Percentiles rank a stretch among this genome's conserved stretches.
phyloP scores from a whole-genome alignment of 2,113 vertebrate species.

The Spermophilus dauricus region DNA sequence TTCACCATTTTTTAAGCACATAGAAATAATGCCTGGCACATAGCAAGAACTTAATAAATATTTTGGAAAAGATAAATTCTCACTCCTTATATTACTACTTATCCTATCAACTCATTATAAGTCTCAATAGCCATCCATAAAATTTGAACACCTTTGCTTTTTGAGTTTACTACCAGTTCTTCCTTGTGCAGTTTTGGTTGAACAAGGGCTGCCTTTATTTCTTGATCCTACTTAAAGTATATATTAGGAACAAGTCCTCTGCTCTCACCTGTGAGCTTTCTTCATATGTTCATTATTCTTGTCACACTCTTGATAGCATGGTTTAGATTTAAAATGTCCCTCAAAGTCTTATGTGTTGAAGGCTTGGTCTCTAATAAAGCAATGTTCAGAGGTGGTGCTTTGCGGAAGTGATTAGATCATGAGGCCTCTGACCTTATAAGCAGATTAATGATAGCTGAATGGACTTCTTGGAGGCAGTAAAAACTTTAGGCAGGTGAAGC shows the following conservation, averaged over 20 bases:
- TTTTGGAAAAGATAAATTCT: not conserved
- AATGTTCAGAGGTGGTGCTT: no score
- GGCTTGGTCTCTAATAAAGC: no score
- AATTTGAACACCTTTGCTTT: not conserved
- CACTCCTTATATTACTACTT: slow-evolving; percentile 10
- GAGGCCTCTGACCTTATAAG: no score
- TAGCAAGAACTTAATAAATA: not conserved
- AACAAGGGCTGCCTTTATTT: not conserved
- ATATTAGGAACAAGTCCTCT: not conserved
- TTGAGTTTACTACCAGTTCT: not conserved
- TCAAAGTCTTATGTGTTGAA: no score
- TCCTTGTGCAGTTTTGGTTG: not conserved
- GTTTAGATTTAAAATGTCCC: no score
- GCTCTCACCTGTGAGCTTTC: not conserved
- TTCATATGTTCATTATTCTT: not conserved
- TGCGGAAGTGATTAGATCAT: no score
- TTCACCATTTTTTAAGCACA: not conserved
- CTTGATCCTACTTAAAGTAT: not conserved
- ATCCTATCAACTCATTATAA: not conserved
- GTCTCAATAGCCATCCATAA: not conserved
- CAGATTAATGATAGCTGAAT: no score
- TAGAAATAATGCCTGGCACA: not conserved
- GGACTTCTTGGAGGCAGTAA: no score
- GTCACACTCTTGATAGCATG: not conserved
- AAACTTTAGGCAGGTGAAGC: no score